Percentiles rank a stretch among this genome's conserved stretches.
Conservation (phyloP, 2,797 vertebrate species). For the Enteromius viviparus region DNA sequence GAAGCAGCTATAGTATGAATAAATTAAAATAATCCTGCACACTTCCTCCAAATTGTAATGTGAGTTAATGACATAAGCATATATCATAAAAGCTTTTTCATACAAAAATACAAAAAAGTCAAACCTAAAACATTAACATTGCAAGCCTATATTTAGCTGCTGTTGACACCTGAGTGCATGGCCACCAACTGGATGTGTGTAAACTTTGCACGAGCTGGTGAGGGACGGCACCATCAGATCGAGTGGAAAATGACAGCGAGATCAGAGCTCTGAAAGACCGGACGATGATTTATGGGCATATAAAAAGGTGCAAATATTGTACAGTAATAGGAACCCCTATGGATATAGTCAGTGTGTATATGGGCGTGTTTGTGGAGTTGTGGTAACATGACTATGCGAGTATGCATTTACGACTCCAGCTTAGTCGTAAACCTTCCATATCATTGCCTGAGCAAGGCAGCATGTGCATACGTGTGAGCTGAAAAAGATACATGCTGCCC, state of each 20-base stretch:
- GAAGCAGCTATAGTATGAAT: background rate
- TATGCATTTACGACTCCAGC: conserved; percentile 39
- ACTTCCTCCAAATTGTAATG: background rate
- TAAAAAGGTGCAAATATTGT: conserved; percentile 67
- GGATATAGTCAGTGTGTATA: conserved; percentile 28
- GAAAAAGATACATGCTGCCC: conserved; percentile 52
- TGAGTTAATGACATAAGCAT: background rate
- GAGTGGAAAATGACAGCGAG: conserved; percentile 61
- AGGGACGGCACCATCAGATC: conserved; percentile 40
- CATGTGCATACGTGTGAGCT: conserved; percentile 41
- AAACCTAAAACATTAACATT: background rate
- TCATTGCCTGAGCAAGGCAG: conserved; percentile 53
- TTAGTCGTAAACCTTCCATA: conserved; percentile 69
- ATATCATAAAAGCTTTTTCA: background rate
- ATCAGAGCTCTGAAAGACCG: conserved; percentile 48
- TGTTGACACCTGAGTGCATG: background rate
- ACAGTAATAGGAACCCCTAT: conserved; percentile 65
- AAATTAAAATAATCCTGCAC: background rate
- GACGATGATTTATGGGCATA: conserved; percentile 70
- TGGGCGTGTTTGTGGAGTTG: conserved; percentile 46
- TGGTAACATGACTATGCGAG: conserved; percentile 59
- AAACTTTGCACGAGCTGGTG: conserved; percentile 2
- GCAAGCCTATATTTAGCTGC: background rate
- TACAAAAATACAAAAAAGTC: background rate
- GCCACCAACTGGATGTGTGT: conserved; percentile 3